Percentiles rank a stretch among this genome's conserved stretches.
These are phyloP conservation scores for Apoda limacodes DNA, from an alignment of 2,888 invertebrate genomes.

Conservation along the genomic window DNA sequence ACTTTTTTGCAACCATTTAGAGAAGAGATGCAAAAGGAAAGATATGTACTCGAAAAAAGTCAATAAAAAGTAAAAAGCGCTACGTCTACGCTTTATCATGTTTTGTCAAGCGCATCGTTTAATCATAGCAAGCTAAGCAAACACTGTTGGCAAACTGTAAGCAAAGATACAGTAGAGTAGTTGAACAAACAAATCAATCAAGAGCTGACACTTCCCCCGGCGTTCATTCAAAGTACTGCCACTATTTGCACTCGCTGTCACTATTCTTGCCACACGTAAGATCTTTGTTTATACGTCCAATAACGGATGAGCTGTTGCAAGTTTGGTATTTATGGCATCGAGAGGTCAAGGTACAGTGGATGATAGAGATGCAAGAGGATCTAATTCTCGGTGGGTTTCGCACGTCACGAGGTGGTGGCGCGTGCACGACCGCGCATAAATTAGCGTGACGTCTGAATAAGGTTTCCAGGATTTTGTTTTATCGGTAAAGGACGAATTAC, in stretches of 20 bases:
- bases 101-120: too few species aligned
- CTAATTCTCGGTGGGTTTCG: constrained; percentile 39
- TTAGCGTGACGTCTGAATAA: constrained; percentile 44
- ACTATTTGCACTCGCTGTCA: constrained; percentile 26
- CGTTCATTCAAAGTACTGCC: constrained; percentile 25
- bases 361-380: constrained; percentile 28
- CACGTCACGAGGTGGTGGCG: constrained; percentile 46
- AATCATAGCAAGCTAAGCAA: constrained; percentile 1
- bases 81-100: too few species aligned
- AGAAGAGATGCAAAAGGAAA: too few species aligned
- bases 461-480: too few species aligned
- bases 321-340: constrained; percentile 1
- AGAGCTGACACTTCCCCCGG: constrained; percentile 24
- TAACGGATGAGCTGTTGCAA: constrained; percentile 8
- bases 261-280: too few species aligned
- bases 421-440: constrained; percentile 53
- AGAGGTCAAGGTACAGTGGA: constrained; percentile 17
- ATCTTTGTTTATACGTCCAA: constrained; percentile 15
- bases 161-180: too few species aligned
- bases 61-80: too few species aligned
- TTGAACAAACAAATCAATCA: constrained; percentile 42
- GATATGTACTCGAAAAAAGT: too few species aligned
- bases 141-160: too few species aligned
- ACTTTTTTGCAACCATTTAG: too few species aligned
- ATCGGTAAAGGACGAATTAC: too few species aligned